phyloP scores from a whole-genome alignment of 1,140 invertebrate genomes.

The Palaemon carinicauda region DNA sequence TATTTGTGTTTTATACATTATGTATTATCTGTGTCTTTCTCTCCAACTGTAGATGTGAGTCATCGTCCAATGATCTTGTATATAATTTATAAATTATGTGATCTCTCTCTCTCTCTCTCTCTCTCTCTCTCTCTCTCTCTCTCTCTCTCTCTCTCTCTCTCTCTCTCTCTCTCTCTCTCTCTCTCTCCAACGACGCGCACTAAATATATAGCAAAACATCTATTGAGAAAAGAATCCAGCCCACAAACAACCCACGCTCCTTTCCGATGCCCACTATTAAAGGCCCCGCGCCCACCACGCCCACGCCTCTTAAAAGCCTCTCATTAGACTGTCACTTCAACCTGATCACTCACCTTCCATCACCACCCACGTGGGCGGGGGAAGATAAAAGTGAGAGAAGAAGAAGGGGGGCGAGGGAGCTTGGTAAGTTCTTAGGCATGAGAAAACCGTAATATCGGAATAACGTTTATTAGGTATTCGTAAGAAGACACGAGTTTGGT shows the following conservation, averaged over 20 bases:
- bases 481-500: too few relatives aligned
- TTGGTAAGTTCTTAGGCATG: not conserved
- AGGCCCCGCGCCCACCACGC: not conserved
- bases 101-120: not conserved
- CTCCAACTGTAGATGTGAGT: not conserved
- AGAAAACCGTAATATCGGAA: too few relatives aligned
- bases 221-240: too few relatives aligned
- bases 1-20: too few relatives aligned
- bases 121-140: not conserved
- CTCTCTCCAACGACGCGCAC: not conserved
- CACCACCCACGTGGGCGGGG: not conserved
- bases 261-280: not conserved
- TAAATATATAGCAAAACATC: too few relatives aligned
- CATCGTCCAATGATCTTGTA: not conserved
- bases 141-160: not conserved
- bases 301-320: not conserved
- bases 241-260: too few relatives aligned
- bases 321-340: too few relatives aligned
- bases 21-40: too few relatives aligned
- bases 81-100: not conserved
- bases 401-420: not conserved
- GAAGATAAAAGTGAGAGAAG: not conserved
- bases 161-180: not conserved
- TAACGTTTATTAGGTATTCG: too few relatives aligned
- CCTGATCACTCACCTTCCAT: not conserved